Percentiles rank a stretch among this genome's conserved stretches.
These are phyloP conservation scores for Antedon mediterranea DNA, from an alignment of 53 echinoderm and acorn worm genomes.

Conservation along the genomic window DNA sequence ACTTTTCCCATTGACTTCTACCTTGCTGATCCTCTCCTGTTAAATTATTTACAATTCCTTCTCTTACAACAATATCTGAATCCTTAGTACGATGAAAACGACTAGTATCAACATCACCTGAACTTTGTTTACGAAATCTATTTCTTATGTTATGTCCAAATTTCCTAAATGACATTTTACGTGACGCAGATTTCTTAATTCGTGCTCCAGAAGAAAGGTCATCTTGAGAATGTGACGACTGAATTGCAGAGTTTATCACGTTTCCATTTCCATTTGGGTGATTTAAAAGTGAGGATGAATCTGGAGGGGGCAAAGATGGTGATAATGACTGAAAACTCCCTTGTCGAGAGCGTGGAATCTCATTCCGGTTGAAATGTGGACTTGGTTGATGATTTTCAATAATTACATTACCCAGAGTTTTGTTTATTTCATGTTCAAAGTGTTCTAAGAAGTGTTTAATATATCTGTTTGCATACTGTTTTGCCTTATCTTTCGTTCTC, in stretches of 20 bases:
- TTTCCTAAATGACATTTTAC: conserved; percentile 79
- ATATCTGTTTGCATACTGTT: conserved; percentile 60
- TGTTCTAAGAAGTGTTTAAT: conserved; percentile 90
- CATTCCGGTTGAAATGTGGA: conserved; percentile 9
- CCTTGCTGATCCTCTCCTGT: conserved; percentile 80
- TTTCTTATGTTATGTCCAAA: conserved; percentile 59
- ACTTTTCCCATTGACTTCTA: conserved; percentile 72
- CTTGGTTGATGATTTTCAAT: not conserved
- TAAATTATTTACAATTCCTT: conserved; percentile 75
- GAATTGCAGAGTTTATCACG: not conserved
- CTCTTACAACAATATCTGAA: conserved; percentile 60
- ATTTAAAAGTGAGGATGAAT: conserved; percentile 15
- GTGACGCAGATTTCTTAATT: conserved; percentile 18
- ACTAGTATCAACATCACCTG: conserved; percentile 14
- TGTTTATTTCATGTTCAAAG: conserved; percentile 54
- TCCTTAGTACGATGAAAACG: conserved; percentile 2
- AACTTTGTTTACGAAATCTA: conserved; percentile 52
- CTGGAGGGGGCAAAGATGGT: conserved; percentile 32
- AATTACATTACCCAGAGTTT: not conserved
- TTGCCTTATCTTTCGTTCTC: conserved; percentile 34
- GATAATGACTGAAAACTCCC: conserved; percentile 8
- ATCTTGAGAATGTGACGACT: not conserved
- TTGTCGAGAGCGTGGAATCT: conserved; percentile 14
- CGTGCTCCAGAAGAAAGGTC: conserved; percentile 9
- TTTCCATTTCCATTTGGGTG: conserved; percentile 22